A percentile compares a stretch with the other conserved stretches of the same genome.
phyloP scores from a whole-genome alignment of 2,113 vertebrate genomes.

The Colaptes auratus region DNA sequence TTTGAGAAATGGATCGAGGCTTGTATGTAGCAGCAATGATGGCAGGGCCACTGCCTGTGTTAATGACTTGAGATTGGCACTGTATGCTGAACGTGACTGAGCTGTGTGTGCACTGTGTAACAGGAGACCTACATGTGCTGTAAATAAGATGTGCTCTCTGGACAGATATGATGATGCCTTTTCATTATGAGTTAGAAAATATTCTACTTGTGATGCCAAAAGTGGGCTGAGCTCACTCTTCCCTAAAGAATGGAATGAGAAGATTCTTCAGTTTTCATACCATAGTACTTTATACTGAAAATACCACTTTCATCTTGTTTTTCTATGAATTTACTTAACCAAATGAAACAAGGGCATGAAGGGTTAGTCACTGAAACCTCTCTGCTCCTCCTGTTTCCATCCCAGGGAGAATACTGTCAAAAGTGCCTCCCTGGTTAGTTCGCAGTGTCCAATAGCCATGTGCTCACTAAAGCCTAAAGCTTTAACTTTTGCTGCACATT shows the following conservation, averaged over 20 bases:
- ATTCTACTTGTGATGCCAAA: conserved; percentile 37
- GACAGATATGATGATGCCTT: background rate
- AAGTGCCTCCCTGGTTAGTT: background rate
- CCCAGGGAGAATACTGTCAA: background rate
- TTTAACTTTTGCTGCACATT: background rate
- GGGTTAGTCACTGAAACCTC: background rate
- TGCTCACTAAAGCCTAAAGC: background rate
- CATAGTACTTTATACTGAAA: background rate
- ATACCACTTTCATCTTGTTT: background rate
- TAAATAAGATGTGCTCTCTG: background rate
- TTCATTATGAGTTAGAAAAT: background rate
- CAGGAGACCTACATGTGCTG: background rate
- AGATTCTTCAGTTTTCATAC: background rate
- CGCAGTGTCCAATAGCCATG: accelerated
- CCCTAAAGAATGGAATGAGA: background rate
- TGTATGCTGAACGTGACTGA: background rate
- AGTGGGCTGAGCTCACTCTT: conserved; percentile 34
- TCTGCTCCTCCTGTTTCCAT: background rate
- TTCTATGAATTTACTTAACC: background rate
- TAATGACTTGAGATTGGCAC: background rate
- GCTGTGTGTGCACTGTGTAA: background rate
- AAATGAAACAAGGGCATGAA: background rate
- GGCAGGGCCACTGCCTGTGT: background rate
- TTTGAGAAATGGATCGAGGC: background rate
- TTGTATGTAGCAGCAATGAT: background rate